phyloP scores from a whole-genome alignment of 2,797 vertebrate genomes.

The Thaleichthys pacificus region DNA sequence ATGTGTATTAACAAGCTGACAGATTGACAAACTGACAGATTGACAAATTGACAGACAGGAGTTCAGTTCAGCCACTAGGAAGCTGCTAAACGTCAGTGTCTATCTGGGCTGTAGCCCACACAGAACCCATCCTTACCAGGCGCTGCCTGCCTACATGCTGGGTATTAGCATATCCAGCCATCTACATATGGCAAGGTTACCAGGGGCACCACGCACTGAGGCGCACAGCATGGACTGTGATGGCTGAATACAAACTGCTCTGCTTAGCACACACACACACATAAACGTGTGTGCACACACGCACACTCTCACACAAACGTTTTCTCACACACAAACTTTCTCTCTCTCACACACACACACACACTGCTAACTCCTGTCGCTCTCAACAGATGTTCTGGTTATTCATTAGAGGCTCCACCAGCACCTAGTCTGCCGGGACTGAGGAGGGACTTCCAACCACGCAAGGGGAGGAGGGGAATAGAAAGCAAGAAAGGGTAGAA shows the following conservation, averaged over 20 bases:
- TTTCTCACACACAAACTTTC: background rate
- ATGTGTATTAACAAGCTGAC: too few species aligned
- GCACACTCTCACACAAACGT: background rate
- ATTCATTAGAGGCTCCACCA: background rate
- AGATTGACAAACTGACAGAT: too few species aligned
- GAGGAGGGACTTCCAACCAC: too few species aligned
- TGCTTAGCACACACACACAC: background rate
- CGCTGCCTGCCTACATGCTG: background rate
- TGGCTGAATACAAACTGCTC: too few species aligned
- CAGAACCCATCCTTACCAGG: too few species aligned
- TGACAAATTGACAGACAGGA: too few species aligned
- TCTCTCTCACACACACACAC: too few species aligned
- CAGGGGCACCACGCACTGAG: background rate
- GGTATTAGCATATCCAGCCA: constrained; percentile 4
- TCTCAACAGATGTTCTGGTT: constrained; percentile 4
- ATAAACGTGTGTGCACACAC: background rate
- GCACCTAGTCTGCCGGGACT: background rate
- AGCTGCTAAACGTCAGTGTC: too few species aligned
- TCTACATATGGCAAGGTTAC: constrained; percentile 1
- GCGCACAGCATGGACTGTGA: background rate
- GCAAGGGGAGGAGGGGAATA: background rate
- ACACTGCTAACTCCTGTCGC: background rate
- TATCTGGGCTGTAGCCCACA: too few species aligned
- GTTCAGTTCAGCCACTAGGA: too few species aligned
- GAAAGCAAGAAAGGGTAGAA: background rate